phyloP scores from a whole-genome alignment of 2,113 vertebrate species.

The Malurus melanocephalus region DNA sequence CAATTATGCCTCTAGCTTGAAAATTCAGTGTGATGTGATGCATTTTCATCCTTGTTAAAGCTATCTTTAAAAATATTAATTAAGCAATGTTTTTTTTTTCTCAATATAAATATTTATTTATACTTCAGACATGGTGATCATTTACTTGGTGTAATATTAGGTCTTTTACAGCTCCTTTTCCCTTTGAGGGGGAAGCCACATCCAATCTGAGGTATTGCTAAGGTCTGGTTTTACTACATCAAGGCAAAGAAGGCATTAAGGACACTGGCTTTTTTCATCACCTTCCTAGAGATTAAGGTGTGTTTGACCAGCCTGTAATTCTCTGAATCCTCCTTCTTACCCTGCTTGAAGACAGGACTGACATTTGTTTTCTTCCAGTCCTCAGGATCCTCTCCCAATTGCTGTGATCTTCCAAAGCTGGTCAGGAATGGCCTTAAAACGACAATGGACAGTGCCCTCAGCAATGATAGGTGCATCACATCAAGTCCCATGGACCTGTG shows the following conservation, averaged over 20 bases:
- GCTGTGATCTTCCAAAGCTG: background rate
- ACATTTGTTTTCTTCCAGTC: background rate
- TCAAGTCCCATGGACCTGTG: background rate
- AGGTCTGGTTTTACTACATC: background rate
- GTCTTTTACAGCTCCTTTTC: background rate
- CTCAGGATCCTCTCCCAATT: background rate
- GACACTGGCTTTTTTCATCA: background rate
- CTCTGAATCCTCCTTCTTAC: background rate
- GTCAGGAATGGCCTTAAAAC: background rate
- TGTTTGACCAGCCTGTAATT: background rate
- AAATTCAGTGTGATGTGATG: background rate
- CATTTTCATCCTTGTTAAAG: background rate
- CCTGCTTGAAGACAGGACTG: background rate
- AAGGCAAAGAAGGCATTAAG: background rate
- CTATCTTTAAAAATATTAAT: background rate
- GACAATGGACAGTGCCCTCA: background rate
- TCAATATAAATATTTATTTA: background rate
- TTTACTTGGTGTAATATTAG: background rate
- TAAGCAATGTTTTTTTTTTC: background rate
- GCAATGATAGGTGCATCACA: fast-evolving
- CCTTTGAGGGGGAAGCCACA: background rate
- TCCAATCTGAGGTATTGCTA: background rate
- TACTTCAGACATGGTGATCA: background rate
- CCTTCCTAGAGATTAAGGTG: background rate
- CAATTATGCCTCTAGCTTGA: background rate